Evolutionary conservation across 2,113 vertebrate species (phyloP).

Genomic region (Scomber colias): DNA sequence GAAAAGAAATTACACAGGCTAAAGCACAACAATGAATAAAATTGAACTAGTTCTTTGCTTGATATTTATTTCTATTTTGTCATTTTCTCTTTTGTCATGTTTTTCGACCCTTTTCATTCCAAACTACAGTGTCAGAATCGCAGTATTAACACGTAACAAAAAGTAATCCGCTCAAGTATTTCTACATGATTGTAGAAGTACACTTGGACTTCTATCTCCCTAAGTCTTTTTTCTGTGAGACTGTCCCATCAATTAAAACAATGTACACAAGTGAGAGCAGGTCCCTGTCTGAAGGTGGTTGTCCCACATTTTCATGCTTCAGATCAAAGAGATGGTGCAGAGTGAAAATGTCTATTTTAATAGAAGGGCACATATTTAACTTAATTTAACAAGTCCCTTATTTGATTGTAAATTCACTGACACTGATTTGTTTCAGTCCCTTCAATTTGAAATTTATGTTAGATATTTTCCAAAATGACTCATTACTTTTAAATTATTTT

Average conservation of each 20-base stretch:
- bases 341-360: slow-evolving; percentile 1
- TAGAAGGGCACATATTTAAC: slow-evolving; percentile 24
- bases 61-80: slow-evolving; percentile 73
- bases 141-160: slow-evolving; percentile 60
- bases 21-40: slow-evolving; percentile 87
- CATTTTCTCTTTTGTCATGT: slow-evolving; percentile 27
- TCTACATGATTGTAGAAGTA: neutral
- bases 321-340: slow-evolving; percentile 12
- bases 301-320: slow-evolving; percentile 19
- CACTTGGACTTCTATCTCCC: slow-evolving; percentile 10
- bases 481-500: slow-evolving; percentile 20
- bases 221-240: neutral
- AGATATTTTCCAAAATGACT: slow-evolving; percentile 5
- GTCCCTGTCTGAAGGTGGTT: neutral
- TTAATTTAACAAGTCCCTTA: slow-evolving; percentile 2
- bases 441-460: slow-evolving; percentile 16
- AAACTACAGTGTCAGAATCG: slow-evolving; percentile 51
- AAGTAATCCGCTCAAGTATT: slow-evolving; percentile 38
- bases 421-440: neutral
- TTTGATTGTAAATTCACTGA: slow-evolving; percentile 6
- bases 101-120: slow-evolving; percentile 51
- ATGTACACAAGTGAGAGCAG: slow-evolving; percentile 31
- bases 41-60: slow-evolving; percentile 80
- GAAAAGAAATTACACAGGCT: slow-evolving; percentile 76
- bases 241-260: slow-evolving; percentile 30